Percentiles rank a stretch among this genome's conserved stretches.
phyloP scores from a whole-genome alignment of 2,113 vertebrate species.

The Epinephelus lanceolatus region DNA sequence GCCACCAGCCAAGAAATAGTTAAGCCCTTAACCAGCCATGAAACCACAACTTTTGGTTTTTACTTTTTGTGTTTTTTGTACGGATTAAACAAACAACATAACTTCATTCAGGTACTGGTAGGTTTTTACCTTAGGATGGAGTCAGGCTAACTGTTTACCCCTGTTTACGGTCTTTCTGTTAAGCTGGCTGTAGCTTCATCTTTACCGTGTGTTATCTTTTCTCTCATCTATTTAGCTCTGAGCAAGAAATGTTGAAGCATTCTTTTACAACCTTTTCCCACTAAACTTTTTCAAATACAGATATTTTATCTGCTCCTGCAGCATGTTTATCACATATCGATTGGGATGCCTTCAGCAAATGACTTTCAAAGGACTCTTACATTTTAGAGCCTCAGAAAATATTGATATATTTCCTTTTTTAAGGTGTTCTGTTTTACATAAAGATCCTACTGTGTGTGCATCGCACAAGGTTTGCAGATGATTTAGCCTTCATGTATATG shows the following conservation, averaged over 20 bases:
- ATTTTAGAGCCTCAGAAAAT: not conserved
- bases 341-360: not conserved
- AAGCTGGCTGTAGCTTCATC: not conserved
- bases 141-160: not conserved
- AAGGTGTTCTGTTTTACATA: conserved; percentile 9
- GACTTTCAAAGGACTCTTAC: conserved; percentile 6
- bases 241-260: not conserved
- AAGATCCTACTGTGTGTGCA: not conserved
- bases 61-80: no score
- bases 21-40: not conserved
- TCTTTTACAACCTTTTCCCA: not conserved
- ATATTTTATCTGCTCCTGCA: conserved; percentile 8
- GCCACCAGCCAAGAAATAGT: no score
- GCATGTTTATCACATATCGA: conserved; percentile 5
- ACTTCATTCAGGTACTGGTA: no score
- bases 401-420: not conserved
- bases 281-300: conserved; percentile 12
- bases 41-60: not conserved
- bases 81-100: no score
- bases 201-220: not conserved
- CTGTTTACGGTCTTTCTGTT: not conserved
- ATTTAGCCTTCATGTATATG: conserved; percentile 27
- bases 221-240: no score
- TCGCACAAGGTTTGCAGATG: not conserved
- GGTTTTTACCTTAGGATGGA: no score